Base-by-base conservation (phyloP, 2,797 vertebrate genomes). In the Eulemur mongoz region DNA sequence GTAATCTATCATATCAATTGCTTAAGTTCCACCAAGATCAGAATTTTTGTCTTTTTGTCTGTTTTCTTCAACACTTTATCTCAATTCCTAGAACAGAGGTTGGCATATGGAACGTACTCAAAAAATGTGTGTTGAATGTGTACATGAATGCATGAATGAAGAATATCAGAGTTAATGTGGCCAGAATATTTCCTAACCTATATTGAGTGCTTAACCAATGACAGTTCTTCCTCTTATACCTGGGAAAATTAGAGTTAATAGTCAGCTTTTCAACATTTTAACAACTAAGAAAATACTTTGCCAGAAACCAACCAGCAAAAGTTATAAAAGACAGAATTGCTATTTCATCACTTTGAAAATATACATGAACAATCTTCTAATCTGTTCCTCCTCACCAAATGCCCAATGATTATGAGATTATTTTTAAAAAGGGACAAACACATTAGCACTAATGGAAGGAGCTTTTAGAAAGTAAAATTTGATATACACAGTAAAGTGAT, bases 381-480 rank as follows among this genome's bases (percentile, higher is more conserved):
- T 94, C n/a, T 65, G 57, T 87, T 94, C 59, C 72, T 92, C 63
- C 32, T 83, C 70, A 84, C n/a, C 59, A 95, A 95, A 80, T 89
- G 40, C 23, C 89, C 54, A 85, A 20, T 92, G 52, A 92, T 93
- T 73, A 82, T n/a, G 22, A 35, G 67, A 93, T 85, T 92, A 93
- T 82, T 92, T 9, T 87, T 91, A 59, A 85, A 92, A 96, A 93
- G 38, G 57, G 35, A 72, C 38, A 86, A 73, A 89, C 59, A 96
- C 11, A 93, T 94, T 96, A 95, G 59, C 70, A 91, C 40, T 97
- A 95, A 91, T 75, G 57, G 57, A 93, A 93, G n/a, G 73, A 95
- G 52, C 6, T 87, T 96, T 89, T 32, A 86, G 43, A 95, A 91
- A 92, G 59, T 75, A 95, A 96, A 95, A 63, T 70, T 93, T 93